Evolutionary conservation across 2,888 invertebrate genomes (phyloP), one percentile per base, ranked within the genome.

Genomic region (Andrena praecox): DNA sequence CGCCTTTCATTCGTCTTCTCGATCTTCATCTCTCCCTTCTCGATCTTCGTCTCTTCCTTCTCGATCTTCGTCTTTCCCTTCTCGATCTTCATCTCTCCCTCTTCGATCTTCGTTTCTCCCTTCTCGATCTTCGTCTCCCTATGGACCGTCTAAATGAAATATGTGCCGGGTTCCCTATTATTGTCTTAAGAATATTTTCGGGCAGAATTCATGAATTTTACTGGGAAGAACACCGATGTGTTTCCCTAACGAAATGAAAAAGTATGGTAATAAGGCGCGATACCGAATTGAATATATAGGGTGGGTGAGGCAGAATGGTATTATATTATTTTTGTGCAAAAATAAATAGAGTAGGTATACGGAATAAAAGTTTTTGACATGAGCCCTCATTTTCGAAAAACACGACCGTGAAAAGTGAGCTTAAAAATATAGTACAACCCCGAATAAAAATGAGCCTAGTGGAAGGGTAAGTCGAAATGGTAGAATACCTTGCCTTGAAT

Each of bases 51-150:
- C 42, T 4, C 42, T 42, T 1, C 31, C 24, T 33, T 75, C 42
- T 68, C 8, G 0, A 20, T n/a, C 10, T 42, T 33, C 64, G 64
- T 42, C 72, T 66, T 77, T 72, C 50, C 27, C 54, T 29, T 52
- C 59, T 29, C 52, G 16, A n/a, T 60, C 33, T 7, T 16, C 60
- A 7, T 16, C 10, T 31, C 10, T 0, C 7, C 24, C 16, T 29
- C 7, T 20, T n/a, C 60, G 16, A 42, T 42, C 42, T 42, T 42
- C 42, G 16, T 42, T 5, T 42, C 42, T 16, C 16, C 16, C 42
- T 42, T 16, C 16, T 42, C 42, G 42, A 42, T n/a, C 20, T 62
- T n/a, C 33, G 31, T n/a, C 12, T 62, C 31, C 20, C 35, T 35
- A 31, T n/a, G 31, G 5, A 10, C n/a, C 62, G 33, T 35, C 20